phyloP scores from a whole-genome alignment of 2,113 vertebrate genomes.

The Pholis gunnellus region DNA sequence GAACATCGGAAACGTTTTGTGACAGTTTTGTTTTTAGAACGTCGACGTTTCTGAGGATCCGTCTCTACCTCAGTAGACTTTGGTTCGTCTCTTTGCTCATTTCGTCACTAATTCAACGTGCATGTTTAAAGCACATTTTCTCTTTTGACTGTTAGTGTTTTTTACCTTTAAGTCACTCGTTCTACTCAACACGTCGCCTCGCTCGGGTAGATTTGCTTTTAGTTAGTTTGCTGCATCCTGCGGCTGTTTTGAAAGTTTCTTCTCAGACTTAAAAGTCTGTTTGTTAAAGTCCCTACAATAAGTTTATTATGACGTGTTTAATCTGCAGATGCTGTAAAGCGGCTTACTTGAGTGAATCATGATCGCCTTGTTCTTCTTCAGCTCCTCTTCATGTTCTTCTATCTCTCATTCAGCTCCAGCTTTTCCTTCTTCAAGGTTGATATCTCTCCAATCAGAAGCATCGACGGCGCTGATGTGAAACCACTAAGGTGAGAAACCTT shows the following conservation, averaged over 20 bases:
- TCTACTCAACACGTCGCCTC: background rate
- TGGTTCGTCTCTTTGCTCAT: background rate
- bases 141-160: no score
- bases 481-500: conserved; percentile 27
- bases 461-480: background rate
- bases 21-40: no score
- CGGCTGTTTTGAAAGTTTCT: background rate
- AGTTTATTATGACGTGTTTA: background rate
- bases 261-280: background rate
- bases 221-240: background rate
- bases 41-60: no score
- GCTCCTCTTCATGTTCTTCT: background rate
- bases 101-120: background rate
- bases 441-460: background rate
- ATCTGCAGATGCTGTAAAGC: background rate
- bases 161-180: background rate
- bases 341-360: conserved; percentile 75
- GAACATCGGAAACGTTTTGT: no score
- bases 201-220: no score
- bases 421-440: conserved; percentile 1
- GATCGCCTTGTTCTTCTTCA: background rate
- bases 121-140: background rate
- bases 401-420: background rate
- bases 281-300: background rate
- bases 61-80: background rate